Evolutionary conservation across 2,888 invertebrate species (phyloP).

Genomic region (Pilophorus perplexus): DNA sequence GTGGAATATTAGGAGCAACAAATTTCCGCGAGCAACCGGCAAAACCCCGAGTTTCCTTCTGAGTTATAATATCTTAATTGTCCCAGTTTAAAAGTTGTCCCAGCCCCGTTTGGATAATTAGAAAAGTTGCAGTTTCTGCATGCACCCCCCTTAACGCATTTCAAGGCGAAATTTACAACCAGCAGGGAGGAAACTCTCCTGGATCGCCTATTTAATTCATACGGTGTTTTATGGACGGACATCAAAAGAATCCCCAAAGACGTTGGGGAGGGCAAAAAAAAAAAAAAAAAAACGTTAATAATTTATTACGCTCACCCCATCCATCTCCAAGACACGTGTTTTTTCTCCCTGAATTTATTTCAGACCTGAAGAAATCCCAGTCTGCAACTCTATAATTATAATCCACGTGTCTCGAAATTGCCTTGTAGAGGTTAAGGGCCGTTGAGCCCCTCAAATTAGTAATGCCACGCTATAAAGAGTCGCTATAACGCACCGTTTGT

Average conservation of each 20-base stretch:
- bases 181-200: background rate
- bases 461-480: background rate
- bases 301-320: background rate
- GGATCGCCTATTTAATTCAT: slow-evolving; percentile 7
- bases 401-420: slow-evolving; percentile 22
- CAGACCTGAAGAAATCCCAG: background rate
- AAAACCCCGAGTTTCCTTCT: slow-evolving; percentile 29
- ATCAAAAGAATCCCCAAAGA: slow-evolving; percentile 14
- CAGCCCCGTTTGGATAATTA: slow-evolving; percentile 21
- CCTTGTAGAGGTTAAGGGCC: background rate
- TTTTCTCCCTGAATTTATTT: background rate
- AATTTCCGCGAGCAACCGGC: slow-evolving; percentile 24
- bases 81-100: slow-evolving; percentile 39
- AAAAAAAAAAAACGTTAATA: slow-evolving; percentile 11
- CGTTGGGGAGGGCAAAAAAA: background rate
- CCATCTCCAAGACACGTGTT: background rate
- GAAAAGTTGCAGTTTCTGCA: slow-evolving; percentile 34
- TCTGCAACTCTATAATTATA: slow-evolving; percentile 13
- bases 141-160: background rate
- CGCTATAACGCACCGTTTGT: background rate
- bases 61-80: slow-evolving; percentile 45
- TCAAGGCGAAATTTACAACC: background rate
- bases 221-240: slow-evolving; percentile 11
- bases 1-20: slow-evolving; percentile 30
- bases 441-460: slow-evolving; percentile 21